Evolutionary conservation across 2,113 vertebrate genomes (phyloP).

Genomic region (Heterochromis multidens): DNA sequence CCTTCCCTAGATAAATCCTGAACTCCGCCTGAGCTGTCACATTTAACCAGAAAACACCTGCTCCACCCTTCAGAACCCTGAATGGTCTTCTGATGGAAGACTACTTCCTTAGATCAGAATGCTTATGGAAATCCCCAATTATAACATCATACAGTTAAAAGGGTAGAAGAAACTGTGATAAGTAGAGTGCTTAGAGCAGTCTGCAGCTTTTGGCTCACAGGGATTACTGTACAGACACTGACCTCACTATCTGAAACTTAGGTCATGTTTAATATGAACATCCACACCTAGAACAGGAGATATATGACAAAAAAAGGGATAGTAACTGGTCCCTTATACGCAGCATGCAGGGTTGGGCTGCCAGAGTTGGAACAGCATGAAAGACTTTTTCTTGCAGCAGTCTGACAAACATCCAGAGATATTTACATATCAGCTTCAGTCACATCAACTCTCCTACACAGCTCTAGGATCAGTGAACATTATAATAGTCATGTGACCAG

Average conservation of each 20-base stretch:
- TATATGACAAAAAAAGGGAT: fast-evolving
- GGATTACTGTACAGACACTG: background rate
- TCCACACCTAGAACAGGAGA: background rate
- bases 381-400: background rate
- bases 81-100: background rate
- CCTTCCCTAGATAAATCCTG: background rate
- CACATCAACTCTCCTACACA: background rate
- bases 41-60: background rate
- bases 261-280: background rate
- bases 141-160: background rate
- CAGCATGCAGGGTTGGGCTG: background rate
- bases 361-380: background rate
- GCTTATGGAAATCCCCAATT: background rate
- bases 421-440: background rate
- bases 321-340: background rate
- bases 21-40: background rate
- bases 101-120: background rate
- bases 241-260: background rate
- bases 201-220: background rate
- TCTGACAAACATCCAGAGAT: background rate
- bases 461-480: background rate
- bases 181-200: background rate
- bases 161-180: fast-evolving
- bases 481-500: background rate
- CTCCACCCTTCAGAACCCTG: background rate